Evolutionary conservation across 2,113 vertebrate species (phyloP).

Genomic region (Balaeniceps rex): DNA sequence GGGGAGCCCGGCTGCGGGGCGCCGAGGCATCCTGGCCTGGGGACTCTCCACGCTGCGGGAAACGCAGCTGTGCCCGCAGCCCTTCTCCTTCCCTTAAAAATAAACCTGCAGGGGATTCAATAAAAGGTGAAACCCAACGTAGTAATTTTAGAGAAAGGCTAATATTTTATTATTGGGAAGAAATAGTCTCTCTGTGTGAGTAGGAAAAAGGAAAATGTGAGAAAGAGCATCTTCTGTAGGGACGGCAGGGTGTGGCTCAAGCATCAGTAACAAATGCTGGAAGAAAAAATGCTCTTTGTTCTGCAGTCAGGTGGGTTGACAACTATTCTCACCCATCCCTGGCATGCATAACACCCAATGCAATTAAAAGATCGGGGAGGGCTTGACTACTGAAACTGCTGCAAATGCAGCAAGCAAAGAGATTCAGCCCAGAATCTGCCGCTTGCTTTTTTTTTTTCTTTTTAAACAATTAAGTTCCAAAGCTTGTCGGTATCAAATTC

Average conservation of each 20-base stretch:
- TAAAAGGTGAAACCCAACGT: neutral
- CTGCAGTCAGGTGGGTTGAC: slow-evolving; percentile 26
- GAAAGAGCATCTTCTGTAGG: neutral
- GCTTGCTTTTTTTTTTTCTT: no score
- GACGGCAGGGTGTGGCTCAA: slow-evolving; percentile 16
- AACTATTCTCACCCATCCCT: slow-evolving; percentile 25
- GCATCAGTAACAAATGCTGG: slow-evolving; percentile 7
- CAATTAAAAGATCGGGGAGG: neutral
- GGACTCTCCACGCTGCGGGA: neutral
- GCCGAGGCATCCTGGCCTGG: neutral
- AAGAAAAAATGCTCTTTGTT: slow-evolving; percentile 55
- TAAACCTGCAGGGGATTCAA: rapidly evolving
- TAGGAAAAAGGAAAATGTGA: neutral
- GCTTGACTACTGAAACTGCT: neutral
- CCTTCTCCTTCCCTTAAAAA: neutral
- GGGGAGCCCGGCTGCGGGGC: rapidly evolving
- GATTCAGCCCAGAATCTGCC: neutral
- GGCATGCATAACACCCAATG: neutral
- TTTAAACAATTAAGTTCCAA: neutral
- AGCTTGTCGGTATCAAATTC: neutral
- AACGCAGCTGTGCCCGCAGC: rapidly evolving
- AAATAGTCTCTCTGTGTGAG: neutral
- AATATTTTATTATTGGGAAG: neutral
- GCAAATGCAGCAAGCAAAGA: neutral
- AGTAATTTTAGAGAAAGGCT: neutral